Evolutionary conservation across 2,797 vertebrate species (phyloP).

Genomic region (Eidolon dupreanum): DNA sequence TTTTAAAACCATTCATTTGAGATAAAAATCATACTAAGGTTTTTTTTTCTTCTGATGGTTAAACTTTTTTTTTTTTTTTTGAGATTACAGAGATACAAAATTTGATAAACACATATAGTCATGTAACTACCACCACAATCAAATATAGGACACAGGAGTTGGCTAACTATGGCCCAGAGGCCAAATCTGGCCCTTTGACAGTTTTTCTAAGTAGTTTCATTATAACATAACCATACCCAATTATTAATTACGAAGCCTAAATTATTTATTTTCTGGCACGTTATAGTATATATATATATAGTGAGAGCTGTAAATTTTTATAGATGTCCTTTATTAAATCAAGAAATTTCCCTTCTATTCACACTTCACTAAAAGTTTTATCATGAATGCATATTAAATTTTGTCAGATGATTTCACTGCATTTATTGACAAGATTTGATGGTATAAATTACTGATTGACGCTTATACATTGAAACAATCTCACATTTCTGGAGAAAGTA

Average conservation of each 20-base stretch:
- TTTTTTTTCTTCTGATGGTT: neutral
- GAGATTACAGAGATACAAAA: neutral
- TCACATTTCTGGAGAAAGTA: neutral
- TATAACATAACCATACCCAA: neutral
- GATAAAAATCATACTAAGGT: neutral
- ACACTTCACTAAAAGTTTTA: neutral
- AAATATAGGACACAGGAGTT: neutral
- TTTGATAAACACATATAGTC: neutral
- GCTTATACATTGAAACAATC: neutral
- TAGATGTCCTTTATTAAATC: neutral
- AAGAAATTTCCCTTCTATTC: neutral
- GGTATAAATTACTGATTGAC: neutral
- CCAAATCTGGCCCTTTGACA: neutral
- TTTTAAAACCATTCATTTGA: slow-evolving; percentile 4
- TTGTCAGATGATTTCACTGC: neutral
- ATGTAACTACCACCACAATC: neutral
- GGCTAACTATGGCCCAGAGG: neutral
- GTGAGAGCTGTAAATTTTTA: neutral
- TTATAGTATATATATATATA: neutral
- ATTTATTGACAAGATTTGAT: neutral
- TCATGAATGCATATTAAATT: neutral
- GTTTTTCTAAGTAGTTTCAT: neutral
- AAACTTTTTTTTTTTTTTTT: neutral
- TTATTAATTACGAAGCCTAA: neutral
- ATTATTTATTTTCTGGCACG: neutral